phyloP scores from a whole-genome alignment of 2,797 vertebrate genomes.

The Morelia viridis region DNA sequence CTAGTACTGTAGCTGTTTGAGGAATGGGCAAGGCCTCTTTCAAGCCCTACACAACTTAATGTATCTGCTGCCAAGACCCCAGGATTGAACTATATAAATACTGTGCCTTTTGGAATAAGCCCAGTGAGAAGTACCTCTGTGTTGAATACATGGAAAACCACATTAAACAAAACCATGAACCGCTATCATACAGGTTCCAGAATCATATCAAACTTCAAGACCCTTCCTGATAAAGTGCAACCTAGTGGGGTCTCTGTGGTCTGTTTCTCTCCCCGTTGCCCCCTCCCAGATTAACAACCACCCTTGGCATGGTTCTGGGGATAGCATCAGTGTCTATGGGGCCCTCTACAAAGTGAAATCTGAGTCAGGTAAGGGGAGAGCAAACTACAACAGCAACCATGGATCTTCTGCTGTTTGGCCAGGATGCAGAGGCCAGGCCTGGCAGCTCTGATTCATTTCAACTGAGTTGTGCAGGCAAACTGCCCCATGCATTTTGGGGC shows the following conservation, averaged over 20 bases:
- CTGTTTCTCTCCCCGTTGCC: not conserved
- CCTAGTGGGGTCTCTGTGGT: not conserved
- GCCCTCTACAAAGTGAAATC: not conserved
- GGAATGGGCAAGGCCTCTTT: not conserved
- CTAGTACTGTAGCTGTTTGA: not conserved
- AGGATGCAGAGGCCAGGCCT: not conserved
- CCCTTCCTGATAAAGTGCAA: not conserved
- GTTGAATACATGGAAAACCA: not conserved
- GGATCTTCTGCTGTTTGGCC: not conserved
- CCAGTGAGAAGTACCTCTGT: not conserved
- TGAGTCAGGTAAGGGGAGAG: not conserved
- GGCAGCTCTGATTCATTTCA: too few relatives aligned
- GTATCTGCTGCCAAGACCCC: not conserved
- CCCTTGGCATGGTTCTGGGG: too few relatives aligned
- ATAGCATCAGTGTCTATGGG: not conserved
- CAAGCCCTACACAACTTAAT: not conserved
- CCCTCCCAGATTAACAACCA: too few relatives aligned
- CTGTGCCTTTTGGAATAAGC: not conserved
- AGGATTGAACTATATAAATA: not conserved
- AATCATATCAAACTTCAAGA: not conserved
- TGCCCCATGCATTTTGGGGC: too few relatives aligned
- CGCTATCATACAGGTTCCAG: not conserved
- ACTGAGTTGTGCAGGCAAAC: too few relatives aligned
- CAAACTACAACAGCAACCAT: not conserved
- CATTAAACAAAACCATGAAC: not conserved